These are phyloP conservation scores for Rallus crepitans DNA, from an alignment of 2,797 vertebrate species.

Conservation along the genomic window DNA sequence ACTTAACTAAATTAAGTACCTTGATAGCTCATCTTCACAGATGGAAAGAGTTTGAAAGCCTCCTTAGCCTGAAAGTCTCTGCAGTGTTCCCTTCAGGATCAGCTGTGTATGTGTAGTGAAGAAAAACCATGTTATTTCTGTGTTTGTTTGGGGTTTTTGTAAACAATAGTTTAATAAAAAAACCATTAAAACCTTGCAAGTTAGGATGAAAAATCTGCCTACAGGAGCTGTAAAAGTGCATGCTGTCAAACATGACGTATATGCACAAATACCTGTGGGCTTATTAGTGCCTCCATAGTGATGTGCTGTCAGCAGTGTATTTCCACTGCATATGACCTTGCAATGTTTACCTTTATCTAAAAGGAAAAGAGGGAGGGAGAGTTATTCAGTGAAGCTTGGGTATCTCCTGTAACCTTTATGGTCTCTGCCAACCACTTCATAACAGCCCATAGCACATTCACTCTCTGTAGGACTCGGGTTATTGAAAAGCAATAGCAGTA, in stretches of 20 bases:
- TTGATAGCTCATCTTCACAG: neutral
- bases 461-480: neutral
- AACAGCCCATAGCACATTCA: neutral
- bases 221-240: neutral
- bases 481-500: neutral
- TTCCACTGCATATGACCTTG: neutral
- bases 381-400: neutral
- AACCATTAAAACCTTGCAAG: neutral
- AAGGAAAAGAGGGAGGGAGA: neutral
- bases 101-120: neutral
- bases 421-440: neutral
- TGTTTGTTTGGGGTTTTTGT: too few relatives aligned
- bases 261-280: constrained; percentile 16
- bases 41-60: neutral
- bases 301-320: neutral
- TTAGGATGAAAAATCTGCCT: constrained; percentile 33
- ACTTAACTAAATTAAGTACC: neutral
- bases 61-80: neutral
- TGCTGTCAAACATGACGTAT: constrained; percentile 22
- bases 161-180: neutral
- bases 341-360: constrained; percentile 20
- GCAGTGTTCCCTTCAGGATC: neutral
- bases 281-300: constrained; percentile 8
- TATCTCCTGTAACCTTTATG: constrained; percentile 21
- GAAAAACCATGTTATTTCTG: neutral